Evolutionary conservation across 2,797 vertebrate genomes (phyloP), one percentile per base, ranked within the genome.

Genomic region (Momotus momota): DNA sequence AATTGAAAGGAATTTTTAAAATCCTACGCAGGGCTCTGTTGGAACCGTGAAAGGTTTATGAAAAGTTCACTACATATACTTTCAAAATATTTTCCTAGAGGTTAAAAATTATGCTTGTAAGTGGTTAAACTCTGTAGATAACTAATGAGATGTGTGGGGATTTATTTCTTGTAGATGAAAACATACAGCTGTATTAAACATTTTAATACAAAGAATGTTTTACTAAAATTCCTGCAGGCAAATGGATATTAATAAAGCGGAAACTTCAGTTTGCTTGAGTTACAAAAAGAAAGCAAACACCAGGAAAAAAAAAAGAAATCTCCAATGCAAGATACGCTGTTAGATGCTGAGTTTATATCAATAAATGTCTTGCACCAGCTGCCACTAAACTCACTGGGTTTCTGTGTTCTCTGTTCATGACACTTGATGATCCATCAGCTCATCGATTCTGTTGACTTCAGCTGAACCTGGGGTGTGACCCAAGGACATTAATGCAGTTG

Each of bases 361-460:
- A 97, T 97, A 97, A 97, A 97, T 80, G 73, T 95, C 89, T 92
- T 91, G 91, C 88, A 89, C 90, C 94, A 75, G 91, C 91, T 96
- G 71, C 43, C 82, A 90, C 72, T 90, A 35, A 86, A 58, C 27
- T 96, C 6, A 0, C 16, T 92, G 83, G 72, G 21, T 84, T 96
- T 96, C 71, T 91, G 88, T 96, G 62, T 92, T 84, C 58, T 93
- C 89, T 85, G 45, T 69, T 81, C 43, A 46, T 0, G 46, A 22
- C 46, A 46, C 19, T 58, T 35, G 10, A 9, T 12, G 16, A 20
- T 74, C 61, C 61, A n/a, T 11, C 70, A 83, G 22, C 49, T 96
- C 41, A 6, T 60, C 38, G 29, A 2, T 52, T 61, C 33, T 1
- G 1, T 12, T 8, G 10, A 31, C 33, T 22, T 67, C 62, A 75